These are phyloP conservation scores for Limnothrissa miodon DNA, from an alignment of 2,113 vertebrate genomes.

Conservation along the genomic window DNA sequence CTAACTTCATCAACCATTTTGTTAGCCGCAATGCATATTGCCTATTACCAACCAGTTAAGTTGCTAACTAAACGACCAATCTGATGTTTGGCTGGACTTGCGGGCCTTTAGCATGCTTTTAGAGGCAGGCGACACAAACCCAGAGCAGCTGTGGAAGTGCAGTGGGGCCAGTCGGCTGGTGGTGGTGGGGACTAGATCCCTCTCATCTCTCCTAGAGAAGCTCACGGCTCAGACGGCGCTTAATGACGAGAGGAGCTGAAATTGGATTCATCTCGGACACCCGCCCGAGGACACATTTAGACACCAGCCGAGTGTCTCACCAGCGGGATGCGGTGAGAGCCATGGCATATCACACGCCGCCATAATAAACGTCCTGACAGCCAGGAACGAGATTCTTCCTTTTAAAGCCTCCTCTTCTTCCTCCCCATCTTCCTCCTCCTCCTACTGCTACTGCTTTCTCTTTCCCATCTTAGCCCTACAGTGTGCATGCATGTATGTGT, in stretches of 20 bases:
- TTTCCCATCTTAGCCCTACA: too few species aligned
- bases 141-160: background rate
- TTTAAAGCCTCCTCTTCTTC: background rate
- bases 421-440: background rate
- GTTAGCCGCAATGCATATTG: too few species aligned
- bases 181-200: background rate
- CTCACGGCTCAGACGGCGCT: background rate
- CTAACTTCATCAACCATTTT: too few species aligned
- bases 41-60: too few species aligned
- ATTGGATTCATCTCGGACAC: conserved; percentile 1
- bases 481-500: too few species aligned
- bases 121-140: background rate
- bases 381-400: background rate
- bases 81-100: background rate
- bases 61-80: too few species aligned
- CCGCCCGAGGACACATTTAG: conserved; percentile 8
- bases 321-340: background rate
- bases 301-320: background rate
- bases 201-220: background rate
- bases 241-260: background rate
- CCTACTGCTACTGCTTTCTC: background rate
- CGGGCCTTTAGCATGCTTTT: background rate
- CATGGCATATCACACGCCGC: background rate
- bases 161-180: background rate
- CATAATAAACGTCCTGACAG: background rate